Evolutionary conservation across 2,113 vertebrate genomes (phyloP), one percentile per base, ranked within the genome.

Genomic region (Amblyornis subalaris): DNA sequence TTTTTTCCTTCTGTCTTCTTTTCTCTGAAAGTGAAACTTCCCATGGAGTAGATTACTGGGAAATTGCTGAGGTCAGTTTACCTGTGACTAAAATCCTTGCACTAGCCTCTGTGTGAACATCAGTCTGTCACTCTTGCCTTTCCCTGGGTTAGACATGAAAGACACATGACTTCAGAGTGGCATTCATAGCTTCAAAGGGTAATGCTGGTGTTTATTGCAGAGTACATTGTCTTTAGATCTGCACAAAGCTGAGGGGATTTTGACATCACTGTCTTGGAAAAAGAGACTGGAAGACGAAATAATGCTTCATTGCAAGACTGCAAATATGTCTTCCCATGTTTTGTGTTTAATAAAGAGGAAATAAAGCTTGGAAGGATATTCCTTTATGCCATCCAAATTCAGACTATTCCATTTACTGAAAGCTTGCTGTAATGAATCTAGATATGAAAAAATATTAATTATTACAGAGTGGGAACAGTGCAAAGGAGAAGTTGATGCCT

Each of bases 311-410:
- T 85, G 15, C 55, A 70, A 74, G 29, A 78, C 48, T 85, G 20
- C 15, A 81, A 88, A 50, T 77, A 71, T 60, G 36, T 86, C 78
- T 55, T 91, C 45, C 51, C 76, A 33, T 86, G 82, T 75, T 90
- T 64, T 90, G 40, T 88, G 78, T 92, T 93, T 83, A 94, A 80
- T 83, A 83, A 94, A 77, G 22, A 71, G 31, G 36, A 93, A 86
- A 80, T 90, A 84, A 91, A 88, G 7, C 69, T 88, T 71, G 57
- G 55, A 95, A 94, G 25, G 60, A 24, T 77, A 61, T 78, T 85
- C 72, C 48, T 80, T 83, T 53, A 67, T 69, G 65, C 64, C 31
- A 67, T 45, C 47, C 47, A 70, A 80, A 79, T 70, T 28, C 70
- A 81, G 48, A 67, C 12, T 74, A 19, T 80, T 89, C 23, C 8